Conservation (phyloP, 2,888 invertebrate genomes). For the Oxyteleia sp. region DNA sequence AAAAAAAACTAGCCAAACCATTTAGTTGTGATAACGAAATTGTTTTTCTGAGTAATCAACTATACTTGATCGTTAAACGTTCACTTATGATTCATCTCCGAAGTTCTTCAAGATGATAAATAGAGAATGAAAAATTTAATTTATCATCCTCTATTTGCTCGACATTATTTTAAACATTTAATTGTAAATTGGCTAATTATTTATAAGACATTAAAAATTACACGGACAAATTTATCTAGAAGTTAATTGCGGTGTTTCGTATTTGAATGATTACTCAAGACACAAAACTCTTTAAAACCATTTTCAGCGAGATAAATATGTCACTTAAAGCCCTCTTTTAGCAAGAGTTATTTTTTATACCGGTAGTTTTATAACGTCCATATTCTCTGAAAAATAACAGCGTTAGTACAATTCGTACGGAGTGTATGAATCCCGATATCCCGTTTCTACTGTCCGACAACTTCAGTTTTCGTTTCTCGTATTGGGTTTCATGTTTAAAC, state of each 20-base stretch:
- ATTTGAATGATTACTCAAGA: neutral
- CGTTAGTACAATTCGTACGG: conserved; percentile 40
- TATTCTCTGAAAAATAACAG: conserved; percentile 51
- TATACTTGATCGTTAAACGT: conserved; percentile 3
- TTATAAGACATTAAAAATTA: neutral
- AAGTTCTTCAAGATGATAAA: too few species aligned
- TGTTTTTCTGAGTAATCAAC: too few species aligned
- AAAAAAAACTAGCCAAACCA: too few species aligned
- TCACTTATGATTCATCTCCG: neutral
- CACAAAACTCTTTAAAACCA: conserved; percentile 22
- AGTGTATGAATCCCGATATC: conserved; percentile 48
- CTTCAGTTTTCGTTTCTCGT: conserved; percentile 33
- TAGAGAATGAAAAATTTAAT: neutral
- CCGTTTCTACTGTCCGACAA: conserved; percentile 30
- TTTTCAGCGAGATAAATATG: conserved; percentile 12
- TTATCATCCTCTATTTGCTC: neutral
- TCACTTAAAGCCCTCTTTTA: conserved; percentile 37
- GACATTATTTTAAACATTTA: neutral
- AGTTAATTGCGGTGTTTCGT: conserved; percentile 11
- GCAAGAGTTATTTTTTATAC: conserved; percentile 39
- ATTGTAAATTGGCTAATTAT: conserved; percentile 1
- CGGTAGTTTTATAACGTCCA: conserved; percentile 36
- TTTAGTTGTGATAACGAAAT: too few species aligned
- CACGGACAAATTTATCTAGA: conserved; percentile 17
- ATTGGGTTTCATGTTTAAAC: conserved; percentile 48